Base-by-base conservation (phyloP, 2,113 vertebrate species). In the Terrapene triunguis region DNA sequence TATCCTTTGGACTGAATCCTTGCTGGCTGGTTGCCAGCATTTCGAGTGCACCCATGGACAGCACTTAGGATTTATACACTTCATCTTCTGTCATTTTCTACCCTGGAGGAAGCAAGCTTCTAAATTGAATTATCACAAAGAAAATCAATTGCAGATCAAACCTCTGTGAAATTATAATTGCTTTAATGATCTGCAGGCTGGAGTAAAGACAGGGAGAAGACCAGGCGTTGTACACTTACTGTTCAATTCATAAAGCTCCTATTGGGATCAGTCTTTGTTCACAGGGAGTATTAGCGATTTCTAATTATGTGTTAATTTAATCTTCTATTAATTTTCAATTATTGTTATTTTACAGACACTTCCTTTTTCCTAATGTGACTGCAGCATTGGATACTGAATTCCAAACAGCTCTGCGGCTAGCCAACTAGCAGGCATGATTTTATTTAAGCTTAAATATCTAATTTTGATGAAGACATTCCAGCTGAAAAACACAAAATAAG, bases 81-180 rank as follows among this genome's bases (percentile, higher is more conserved):
- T 90, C 96, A 95, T 90, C 91, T 89, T 65, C 94, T 97, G 96
- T 92, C 95, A 19, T 96, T 25, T 81, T 54, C 86, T 89, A 7
- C 84, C 96, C 91, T 0, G 8, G 89, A 97, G 96, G 95, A 97
- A 97, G 92, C 95, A 89, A 92, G 96, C 74, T 74, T 95, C 93
- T 94, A 96, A 97, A 97, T 94, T 97, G 97, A 98, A 97, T 97
- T 97, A 98, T 97, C 97, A 95, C 96, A 97, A 96, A 97, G 94
- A 93, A 93, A 98, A 98, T 98, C 98, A 97, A 97, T 97, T 94
- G 92, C 93, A 95, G 97, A 97, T 98, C 97, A 98, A 98, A 98
- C 93, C 93, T 94, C 97, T 97, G 96, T 98, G 96, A 98, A 97
- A 97, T 97, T 96, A 89, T 95, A 98, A 98, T 97, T 97, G 96